Evolutionary conservation across 2,113 vertebrate species (phyloP), one percentile per base, ranked within the genome.

Genomic region (Saguinus imperator): DNA sequence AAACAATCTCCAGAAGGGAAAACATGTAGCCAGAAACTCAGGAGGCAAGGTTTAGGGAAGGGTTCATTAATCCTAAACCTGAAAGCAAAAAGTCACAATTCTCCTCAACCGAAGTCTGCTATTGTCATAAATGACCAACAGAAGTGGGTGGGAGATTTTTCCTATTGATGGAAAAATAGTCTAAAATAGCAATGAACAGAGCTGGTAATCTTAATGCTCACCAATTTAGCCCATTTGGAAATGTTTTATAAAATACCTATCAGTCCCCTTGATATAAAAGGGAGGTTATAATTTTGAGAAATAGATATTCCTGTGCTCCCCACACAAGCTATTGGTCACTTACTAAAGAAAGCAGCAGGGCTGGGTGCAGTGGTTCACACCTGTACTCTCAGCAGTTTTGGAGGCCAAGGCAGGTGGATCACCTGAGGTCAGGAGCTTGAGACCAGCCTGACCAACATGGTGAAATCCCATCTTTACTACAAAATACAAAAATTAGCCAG

Each of bases 231-330:
- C 43, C 43, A 37, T 88, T 95, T 70, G 82, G 32, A 94, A 92
- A 66, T 5, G 20, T 81, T 92, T 90, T 94, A 43, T 68, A 58
- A 93, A 96, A 94, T n/a, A 52, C 3, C 5, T 95, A 52, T 58
- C 14, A 40, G 52, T 43, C 6, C 77, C 45, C 32, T 89, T 66
- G 88, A 89, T 64, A 85, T 70, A 68, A 97, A 25, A 92, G 13
- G 5, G 61, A 94, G 43, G 48, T 73, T 96, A 57, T 91, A 91
- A 92, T 87, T 92, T 87, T 77, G 29, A 97, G 84, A 87, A 45
- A 77, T 1, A 75, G 35, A 76, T 17, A 81, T 29, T 45, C 43
- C 75, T 25, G 17, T 72, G 50, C 88, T n/a, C 16, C 43, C 50
- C 27, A 52, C 50, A 27, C 23, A 43, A 72, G 50, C 40, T 66